A percentile compares a stretch with the other conserved stretches of the same genome.
phyloP scores from a whole-genome alignment of 2,888 invertebrate species.

The Acrobasis suavella region DNA sequence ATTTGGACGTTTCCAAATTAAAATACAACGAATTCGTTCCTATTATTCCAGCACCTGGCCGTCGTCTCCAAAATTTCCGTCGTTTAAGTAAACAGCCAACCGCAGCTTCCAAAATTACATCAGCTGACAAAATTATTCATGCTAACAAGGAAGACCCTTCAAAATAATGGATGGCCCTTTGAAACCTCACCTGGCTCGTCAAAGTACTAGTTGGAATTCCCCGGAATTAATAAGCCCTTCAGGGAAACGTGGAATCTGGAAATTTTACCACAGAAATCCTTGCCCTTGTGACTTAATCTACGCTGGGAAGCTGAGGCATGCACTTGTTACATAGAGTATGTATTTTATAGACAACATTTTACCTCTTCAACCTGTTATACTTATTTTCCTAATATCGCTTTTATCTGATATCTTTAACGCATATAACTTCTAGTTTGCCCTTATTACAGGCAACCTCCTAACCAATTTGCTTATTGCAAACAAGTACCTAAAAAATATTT shows the following conservation, averaged over 20 bases:
- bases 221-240: conserved; percentile 67
- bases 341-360: neutral
- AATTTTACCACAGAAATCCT: conserved; percentile 63
- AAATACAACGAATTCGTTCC: neutral
- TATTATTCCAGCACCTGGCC: conserved; percentile 2
- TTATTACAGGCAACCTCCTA: too few species aligned
- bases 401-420: too few species aligned
- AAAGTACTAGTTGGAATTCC: conserved; percentile 60
- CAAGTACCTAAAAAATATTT: too few species aligned
- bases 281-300: conserved; percentile 47
- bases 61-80: conserved; percentile 15
- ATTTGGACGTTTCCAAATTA: neutral
- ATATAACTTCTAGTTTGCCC: too few species aligned
- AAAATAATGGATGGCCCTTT: conserved; percentile 63
- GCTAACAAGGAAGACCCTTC: conserved; percentile 50
- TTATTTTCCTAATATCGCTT: too few species aligned
- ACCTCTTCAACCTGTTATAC: too few species aligned
- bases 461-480: too few species aligned
- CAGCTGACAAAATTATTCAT: conserved; percentile 56
- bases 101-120: conserved; percentile 31
- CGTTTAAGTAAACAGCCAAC: conserved; percentile 28
- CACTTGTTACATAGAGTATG: conserved; percentile 26
- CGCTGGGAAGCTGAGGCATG: conserved; percentile 35
- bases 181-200: conserved; percentile 54
- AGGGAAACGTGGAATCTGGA: conserved; percentile 50